Conservation (phyloP, 1,140 invertebrate species). For the Drosophila bipectinata region DNA sequence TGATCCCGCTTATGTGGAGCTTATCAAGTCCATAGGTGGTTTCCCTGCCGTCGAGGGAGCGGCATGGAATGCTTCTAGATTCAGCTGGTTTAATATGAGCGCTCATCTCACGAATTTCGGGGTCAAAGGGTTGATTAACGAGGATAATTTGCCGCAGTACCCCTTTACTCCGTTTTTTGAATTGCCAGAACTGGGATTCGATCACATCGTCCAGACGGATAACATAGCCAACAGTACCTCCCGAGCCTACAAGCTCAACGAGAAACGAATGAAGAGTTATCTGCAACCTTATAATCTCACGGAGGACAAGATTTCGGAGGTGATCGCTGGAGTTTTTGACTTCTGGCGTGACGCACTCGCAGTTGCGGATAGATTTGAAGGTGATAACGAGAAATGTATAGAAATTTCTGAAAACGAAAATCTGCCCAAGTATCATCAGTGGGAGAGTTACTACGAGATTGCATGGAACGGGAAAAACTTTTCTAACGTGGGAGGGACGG, state of each 20-base stretch:
- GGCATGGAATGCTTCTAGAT: constrained; percentile 58
- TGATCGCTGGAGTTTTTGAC: constrained; percentile 58
- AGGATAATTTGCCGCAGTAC: constrained; percentile 51
- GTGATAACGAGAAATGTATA: constrained; percentile 39
- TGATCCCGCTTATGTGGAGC: constrained; percentile 68
- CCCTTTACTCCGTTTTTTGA: constrained; percentile 70
- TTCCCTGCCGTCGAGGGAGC: constrained; percentile 71
- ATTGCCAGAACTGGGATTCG: constrained; percentile 71
- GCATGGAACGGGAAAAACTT: constrained; percentile 58
- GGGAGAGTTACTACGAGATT: constrained; percentile 67
- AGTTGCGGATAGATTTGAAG: constrained; percentile 51
- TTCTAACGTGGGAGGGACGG: background rate
- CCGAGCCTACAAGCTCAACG: constrained; percentile 59
- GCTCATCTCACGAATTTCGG: constrained; percentile 70
- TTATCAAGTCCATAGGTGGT: constrained; percentile 73
- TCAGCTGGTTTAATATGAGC: constrained; percentile 82
- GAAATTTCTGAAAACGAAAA: background rate
- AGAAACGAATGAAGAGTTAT: constrained; percentile 62
- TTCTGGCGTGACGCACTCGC: constrained; percentile 61
- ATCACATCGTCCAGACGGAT: constrained; percentile 65
- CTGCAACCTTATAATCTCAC: constrained; percentile 49
- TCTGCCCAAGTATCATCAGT: constrained; percentile 21
- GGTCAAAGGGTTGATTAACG: constrained; percentile 45
- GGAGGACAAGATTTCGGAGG: constrained; percentile 39
- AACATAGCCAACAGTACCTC: constrained; percentile 59